Base-by-base conservation (phyloP, 2,113 vertebrate genomes). In the Cisticola juncidis region DNA sequence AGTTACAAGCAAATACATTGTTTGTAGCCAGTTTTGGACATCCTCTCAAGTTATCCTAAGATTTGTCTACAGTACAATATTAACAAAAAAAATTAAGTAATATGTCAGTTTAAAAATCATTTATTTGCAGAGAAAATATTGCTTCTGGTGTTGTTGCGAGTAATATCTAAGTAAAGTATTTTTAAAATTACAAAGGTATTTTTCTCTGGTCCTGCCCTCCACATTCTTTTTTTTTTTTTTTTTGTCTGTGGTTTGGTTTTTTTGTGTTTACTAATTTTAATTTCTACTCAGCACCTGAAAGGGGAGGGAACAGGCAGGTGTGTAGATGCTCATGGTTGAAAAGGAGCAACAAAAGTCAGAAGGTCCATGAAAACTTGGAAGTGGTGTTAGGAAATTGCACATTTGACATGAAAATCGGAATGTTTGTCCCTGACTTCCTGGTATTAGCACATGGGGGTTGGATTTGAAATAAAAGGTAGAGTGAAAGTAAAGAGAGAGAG, bases 161-260 rank as follows among this genome's bases (percentile, higher is more conserved):
- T 25, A 92, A 51, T 51, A 25, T 4, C 0, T 36, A 42, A 64
- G 5, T 53, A 18, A 78, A 62, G 80, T 13, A 10, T 2, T 4
- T 11, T 23, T 1, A 3, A 53, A 7, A 35, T 9, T 50, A 10
- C 4, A 6, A 51, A 45, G 16, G 0, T 20, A 5, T 40, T 86
- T 60, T 53, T n/a, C 9, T 47, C 29, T 65, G 6, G 2, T 79
- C 14, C 18, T 40, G 24, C 10, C 17, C 20, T 79, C 8, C 25
- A 22, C 8, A 48, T 35, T 42, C 9, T 53, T 36, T 3, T 38
- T 38, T 18, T 7, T 53, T 36, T 3, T 38, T 38, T 18, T 7
- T 0, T 53, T 86, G 42, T 33, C 17, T 35, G 21, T 40, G 25
- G 11, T 31, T 65, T 35, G 15, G 1, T 6, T n/a, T 29, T 83